Evolutionary conservation across 2,113 vertebrate species (phyloP).

Genomic region (Xenotilapia caudafasciata): DNA sequence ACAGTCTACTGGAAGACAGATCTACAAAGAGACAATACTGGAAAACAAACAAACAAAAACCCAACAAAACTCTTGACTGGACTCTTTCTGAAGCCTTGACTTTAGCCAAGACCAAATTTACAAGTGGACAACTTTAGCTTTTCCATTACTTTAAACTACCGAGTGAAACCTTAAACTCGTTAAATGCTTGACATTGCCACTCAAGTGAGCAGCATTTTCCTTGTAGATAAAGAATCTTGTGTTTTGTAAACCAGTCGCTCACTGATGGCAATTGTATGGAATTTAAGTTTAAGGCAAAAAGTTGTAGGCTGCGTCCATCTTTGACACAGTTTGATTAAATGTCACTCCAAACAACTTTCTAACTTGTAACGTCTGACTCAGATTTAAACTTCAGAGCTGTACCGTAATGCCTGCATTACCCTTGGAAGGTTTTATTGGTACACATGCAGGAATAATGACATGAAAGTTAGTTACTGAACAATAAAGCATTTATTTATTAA

Average conservation of each 20-base stretch:
- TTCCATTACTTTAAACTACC: background rate
- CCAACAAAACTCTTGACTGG: background rate
- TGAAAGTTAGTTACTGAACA: constrained; percentile 38
- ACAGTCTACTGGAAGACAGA: background rate
- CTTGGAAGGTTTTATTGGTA: background rate
- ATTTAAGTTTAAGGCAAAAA: background rate
- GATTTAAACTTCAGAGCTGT: background rate
- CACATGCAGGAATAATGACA: background rate
- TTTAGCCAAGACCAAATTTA: background rate
- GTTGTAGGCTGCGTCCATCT: background rate
- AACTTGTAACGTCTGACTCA: background rate
- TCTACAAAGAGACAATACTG: background rate
- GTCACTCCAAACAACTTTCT: background rate
- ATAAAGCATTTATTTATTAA: constrained; percentile 71
- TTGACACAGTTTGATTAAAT: background rate
- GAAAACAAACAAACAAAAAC: background rate
- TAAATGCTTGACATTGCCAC: background rate
- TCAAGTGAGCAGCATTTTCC: background rate
- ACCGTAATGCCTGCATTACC: background rate
- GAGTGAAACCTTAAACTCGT: background rate
- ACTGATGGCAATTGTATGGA: background rate
- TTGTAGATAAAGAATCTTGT: background rate
- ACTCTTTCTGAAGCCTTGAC: background rate
- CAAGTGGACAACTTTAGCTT: background rate
- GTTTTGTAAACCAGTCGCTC: background rate